Conservation (phyloP, 2,888 invertebrate species). For the Allolobophora icterica region DNA sequence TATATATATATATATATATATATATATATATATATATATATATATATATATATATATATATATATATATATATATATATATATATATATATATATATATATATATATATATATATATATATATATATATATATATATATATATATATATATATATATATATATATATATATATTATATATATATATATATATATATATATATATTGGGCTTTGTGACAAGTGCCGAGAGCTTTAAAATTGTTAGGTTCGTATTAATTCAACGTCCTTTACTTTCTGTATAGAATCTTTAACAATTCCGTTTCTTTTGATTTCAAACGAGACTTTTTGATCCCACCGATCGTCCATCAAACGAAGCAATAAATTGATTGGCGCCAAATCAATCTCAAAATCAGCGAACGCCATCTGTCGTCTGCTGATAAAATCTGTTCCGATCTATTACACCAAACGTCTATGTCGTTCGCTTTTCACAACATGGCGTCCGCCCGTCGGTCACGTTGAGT, state of each 20-base stretch:
- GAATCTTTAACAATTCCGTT: background rate
- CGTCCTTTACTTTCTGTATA: too few relatives aligned
- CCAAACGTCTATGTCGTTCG: background rate
- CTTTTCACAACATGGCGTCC: background rate
- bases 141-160: too few relatives aligned
- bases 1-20: too few relatives aligned
- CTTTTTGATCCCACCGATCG: background rate
- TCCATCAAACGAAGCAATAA: constrained; percentile 1
- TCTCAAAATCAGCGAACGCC: background rate
- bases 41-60: too few relatives aligned
- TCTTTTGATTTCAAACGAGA: background rate
- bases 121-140: too few relatives aligned
- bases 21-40: too few relatives aligned
- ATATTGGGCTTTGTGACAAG: background rate
- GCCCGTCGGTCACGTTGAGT: background rate
- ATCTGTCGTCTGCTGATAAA: background rate
- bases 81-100: too few relatives aligned
- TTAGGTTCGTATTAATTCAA: background rate
- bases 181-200: too few relatives aligned
- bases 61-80: too few relatives aligned
- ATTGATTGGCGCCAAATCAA: constrained; percentile 12
- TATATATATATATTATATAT: too few relatives aligned
- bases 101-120: too few relatives aligned
- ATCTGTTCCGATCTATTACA: background rate
- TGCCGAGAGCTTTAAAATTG: background rate